Conservation (phyloP, 2,888 invertebrate species). For the Ametastegia equiseti region DNA sequence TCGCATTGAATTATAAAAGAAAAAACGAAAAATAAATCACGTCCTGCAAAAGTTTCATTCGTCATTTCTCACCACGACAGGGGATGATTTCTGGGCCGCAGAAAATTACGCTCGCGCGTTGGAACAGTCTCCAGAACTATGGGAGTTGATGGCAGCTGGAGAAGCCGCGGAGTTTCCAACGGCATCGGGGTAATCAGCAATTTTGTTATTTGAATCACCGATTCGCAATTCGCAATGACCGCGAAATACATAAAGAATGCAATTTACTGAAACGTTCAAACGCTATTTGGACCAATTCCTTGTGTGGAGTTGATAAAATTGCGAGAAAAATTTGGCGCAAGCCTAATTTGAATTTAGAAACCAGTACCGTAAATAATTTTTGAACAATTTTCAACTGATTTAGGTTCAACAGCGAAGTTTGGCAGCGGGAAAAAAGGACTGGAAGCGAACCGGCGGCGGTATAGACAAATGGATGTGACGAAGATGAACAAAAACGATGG, state of each 20-base stretch:
- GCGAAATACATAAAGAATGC: not conserved
- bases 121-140: conserved; percentile 70
- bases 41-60: not conserved
- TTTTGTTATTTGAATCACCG: not conserved
- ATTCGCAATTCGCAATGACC: not conserved
- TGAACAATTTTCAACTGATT: not conserved
- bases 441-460: conserved; percentile 47
- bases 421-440: conserved; percentile 65
- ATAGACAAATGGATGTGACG: conserved; percentile 34
- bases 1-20: not conserved
- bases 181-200: conserved; percentile 1
- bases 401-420: conserved; percentile 63
- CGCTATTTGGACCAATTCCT: not conserved
- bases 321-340: not conserved
- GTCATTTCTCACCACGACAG: conserved; percentile 21
- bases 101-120: conserved; percentile 69
- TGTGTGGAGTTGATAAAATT: not conserved
- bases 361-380: not conserved
- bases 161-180: not conserved
- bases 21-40: not conserved
- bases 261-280: not conserved
- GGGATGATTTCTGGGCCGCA: conserved; percentile 61
- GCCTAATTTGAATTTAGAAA: not conserved
- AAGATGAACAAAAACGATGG: not conserved
- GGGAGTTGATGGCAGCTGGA: conserved; percentile 55